Percentiles rank a stretch among this genome's conserved stretches.
These are phyloP conservation scores for Neosilurus hyrtlii DNA, from an alignment of 2,797 vertebrate genomes.

Conservation along the genomic window DNA sequence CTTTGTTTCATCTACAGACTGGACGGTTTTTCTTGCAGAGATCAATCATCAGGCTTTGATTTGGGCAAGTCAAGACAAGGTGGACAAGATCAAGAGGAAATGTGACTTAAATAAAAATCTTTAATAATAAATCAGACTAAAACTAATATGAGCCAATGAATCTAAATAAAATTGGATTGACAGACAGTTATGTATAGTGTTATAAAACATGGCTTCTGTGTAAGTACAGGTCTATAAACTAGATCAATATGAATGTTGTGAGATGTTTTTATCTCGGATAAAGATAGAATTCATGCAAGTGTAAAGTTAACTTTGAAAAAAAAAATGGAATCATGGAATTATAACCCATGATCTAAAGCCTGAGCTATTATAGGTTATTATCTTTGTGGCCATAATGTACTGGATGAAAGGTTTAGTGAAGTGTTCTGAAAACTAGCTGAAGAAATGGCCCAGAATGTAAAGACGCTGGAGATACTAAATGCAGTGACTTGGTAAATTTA, in stretches of 20 bases:
- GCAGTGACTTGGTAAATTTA: constrained; percentile 32
- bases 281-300: constrained; percentile 11
- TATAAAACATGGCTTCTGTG: background rate
- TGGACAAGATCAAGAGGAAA: background rate
- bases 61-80: background rate
- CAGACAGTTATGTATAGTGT: background rate
- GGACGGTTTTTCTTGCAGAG: background rate
- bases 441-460: constrained; percentile 36
- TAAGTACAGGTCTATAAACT: constrained; percentile 11
- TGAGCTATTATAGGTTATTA: background rate
- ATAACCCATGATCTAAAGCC: background rate
- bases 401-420: constrained; percentile 21
- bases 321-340: background rate
- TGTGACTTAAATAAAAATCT: constrained; percentile 1
- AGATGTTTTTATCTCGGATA: background rate
- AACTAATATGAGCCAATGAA: constrained; percentile 8
- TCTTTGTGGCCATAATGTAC: background rate
- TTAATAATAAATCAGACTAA: constrained; percentile 6
- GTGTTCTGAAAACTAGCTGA: constrained; percentile 22
- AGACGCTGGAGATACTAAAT: constrained; percentile 40
- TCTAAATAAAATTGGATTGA: background rate
- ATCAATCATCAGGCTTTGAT: background rate
- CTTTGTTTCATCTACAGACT: background rate
- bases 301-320: background rate
- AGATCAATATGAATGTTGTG: constrained; percentile 20